Conservation (phyloP, 1,140 invertebrate species). For the Heterodera carotae region DNA sequence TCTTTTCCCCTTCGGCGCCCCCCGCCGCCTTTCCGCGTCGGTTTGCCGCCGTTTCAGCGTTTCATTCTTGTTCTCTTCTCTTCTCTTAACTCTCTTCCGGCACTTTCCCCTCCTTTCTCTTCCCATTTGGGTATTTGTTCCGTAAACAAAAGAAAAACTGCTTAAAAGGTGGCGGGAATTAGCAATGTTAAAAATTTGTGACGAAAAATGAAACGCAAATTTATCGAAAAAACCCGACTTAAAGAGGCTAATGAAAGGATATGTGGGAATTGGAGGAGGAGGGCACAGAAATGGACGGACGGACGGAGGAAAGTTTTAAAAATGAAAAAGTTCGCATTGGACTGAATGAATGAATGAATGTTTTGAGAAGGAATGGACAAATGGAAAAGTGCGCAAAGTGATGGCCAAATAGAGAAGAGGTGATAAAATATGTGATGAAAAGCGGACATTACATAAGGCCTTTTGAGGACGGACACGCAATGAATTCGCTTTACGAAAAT, state of each 20-base stretch:
- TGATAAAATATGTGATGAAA: slow-evolving; percentile 3
- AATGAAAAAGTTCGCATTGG: neutral
- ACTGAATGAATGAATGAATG: neutral
- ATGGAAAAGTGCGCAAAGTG: neutral
- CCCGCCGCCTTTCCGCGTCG: neutral
- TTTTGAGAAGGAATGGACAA: neutral
- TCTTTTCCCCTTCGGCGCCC: no score
- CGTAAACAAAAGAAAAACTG: neutral
- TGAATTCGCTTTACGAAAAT: neutral
- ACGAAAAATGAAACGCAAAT: neutral
- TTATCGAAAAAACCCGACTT: no score
- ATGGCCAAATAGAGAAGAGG: neutral
- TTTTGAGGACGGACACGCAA: neutral
- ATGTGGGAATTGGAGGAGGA: neutral
- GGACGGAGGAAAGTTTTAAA: neutral
- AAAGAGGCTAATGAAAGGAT: no score
- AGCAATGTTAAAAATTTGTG: neutral
- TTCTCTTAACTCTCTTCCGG: no score
- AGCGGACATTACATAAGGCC: neutral
- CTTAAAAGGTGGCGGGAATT: neutral
- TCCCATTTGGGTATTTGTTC: neutral
- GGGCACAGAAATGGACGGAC: neutral
- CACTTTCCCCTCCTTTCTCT: neutral
- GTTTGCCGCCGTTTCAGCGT: neutral
- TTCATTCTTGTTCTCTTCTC: neutral